A percentile compares a stretch with the other conserved stretches of the same genome.
Conservation (phyloP, 2,888 invertebrate genomes). For the Chaitophorus viminalis region DNA sequence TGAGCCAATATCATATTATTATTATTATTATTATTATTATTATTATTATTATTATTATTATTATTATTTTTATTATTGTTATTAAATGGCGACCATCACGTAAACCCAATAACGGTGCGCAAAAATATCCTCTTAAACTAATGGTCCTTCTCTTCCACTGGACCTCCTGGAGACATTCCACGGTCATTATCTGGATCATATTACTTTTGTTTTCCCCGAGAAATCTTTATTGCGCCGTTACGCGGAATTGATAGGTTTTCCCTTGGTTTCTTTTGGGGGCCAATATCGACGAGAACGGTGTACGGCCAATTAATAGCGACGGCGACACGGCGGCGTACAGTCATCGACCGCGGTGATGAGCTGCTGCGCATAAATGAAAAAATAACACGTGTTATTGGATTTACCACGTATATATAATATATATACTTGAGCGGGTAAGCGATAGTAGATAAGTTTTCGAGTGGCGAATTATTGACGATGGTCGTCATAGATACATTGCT, state of each 20-base stretch:
- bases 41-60: too few relatives aligned
- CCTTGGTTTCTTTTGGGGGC: neutral
- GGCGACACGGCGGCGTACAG: neutral
- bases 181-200: constrained; percentile 54
- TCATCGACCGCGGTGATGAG: neutral
- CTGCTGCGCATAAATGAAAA: constrained; percentile 29
- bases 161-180: constrained; percentile 25
- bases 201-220: constrained; percentile 54
- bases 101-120: constrained; percentile 53
- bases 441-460: constrained; percentile 34
- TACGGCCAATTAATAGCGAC: constrained; percentile 1
- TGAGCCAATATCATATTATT: constrained; percentile 9
- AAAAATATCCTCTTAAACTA: constrained; percentile 54
- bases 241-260: constrained; percentile 32
- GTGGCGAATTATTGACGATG: constrained; percentile 26
- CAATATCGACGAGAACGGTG: too few relatives aligned
- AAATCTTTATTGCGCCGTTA: constrained; percentile 55
- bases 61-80: too few relatives aligned
- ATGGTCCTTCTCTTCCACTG: constrained; percentile 16
- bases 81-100: constrained; percentile 52
- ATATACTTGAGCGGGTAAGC: too few relatives aligned
- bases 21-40: too few relatives aligned
- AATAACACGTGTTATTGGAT: constrained; percentile 26
- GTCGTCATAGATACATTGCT: constrained; percentile 38
- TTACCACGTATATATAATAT: neutral